Evolutionary conservation across 2,113 vertebrate genomes (phyloP), one percentile per base, ranked within the genome.

Genomic region (Pygoscelis antarcticus): DNA sequence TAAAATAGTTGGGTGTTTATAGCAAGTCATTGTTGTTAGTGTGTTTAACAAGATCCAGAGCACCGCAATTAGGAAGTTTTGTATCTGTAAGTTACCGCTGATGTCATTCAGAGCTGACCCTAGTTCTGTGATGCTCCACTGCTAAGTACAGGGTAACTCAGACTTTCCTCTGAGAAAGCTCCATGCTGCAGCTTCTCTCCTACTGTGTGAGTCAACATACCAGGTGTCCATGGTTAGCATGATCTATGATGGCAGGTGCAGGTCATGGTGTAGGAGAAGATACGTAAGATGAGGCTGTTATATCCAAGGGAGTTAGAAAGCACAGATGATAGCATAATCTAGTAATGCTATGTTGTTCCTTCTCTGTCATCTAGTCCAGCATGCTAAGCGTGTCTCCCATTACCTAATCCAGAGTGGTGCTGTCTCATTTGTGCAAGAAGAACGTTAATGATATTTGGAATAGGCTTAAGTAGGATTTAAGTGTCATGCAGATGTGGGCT

Each of bases 401-500:
- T 76, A 44, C 87, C 77, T 87, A 57, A 69, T 57, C 81, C 74
- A 61, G n/a, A 57, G 44, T 1, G 26, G 40, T 57, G 89, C n/a
- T 68, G 65, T 85, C 38, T 94, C 61, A 76, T 72, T 95, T 96
- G 78, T 76, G 57, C 72, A 46, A 76, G 81, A 94, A 82, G 81
- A 96, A 89, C 6, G 36, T 76, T 89, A 75, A 92, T 89, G 89
- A 23, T 94, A 87, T 83, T 91, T 94, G 65, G 55, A 87, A 79
- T 81, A 83, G 84, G 78, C 58, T 89, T 76, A 88, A 78, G 65
- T 58, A 54, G 94, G 89, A 88, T 74, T 96, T 77, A 77, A 85
- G 78, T 83, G 66, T 55, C 62, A 70, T 87, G 66, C 75, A 96
- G 74, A 79, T 91, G 74, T 66, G 87, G 69, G 74, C 70, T 94